phyloP scores from a whole-genome alignment of 2,888 invertebrate genomes.

The Amaurobius ferox region DNA sequence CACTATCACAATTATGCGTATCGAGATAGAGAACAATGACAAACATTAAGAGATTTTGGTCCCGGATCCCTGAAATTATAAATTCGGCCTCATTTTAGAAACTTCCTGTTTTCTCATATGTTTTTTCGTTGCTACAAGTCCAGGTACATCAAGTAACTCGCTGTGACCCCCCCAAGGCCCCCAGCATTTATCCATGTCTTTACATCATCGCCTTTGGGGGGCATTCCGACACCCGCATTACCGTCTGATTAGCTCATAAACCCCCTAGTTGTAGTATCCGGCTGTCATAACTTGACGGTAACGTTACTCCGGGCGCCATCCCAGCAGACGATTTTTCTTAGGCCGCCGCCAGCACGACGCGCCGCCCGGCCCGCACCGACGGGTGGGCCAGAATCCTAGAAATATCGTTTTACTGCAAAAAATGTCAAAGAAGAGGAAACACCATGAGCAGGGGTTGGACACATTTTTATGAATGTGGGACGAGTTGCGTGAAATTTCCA shows the following conservation, averaged over 20 bases:
- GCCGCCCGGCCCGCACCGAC: background rate
- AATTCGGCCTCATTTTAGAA: too few species aligned
- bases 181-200: background rate
- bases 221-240: background rate
- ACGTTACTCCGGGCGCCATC: slow-evolving; percentile 51
- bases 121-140: too few species aligned
- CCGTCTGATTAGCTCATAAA: slow-evolving; percentile 8
- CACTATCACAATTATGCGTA: too few species aligned
- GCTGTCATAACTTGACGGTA: slow-evolving; percentile 48
- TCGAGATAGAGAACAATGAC: too few species aligned
- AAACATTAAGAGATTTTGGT: too few species aligned
- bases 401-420: slow-evolving; percentile 1
- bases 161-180: background rate
- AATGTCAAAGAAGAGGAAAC: background rate
- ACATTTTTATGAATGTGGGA: too few species aligned
- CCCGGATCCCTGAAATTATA: too few species aligned
- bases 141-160: too few species aligned
- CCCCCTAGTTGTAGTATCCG: slow-evolving; percentile 6
- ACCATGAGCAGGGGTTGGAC: too few species aligned
- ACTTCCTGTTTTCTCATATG: too few species aligned
- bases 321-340: background rate
- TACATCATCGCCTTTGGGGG: slow-evolving; percentile 5
- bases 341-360: background rate
- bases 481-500: too few species aligned
- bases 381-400: background rate